Conservation (phyloP, 1,140 invertebrate genomes). For the Drosophila insularis region DNA sequence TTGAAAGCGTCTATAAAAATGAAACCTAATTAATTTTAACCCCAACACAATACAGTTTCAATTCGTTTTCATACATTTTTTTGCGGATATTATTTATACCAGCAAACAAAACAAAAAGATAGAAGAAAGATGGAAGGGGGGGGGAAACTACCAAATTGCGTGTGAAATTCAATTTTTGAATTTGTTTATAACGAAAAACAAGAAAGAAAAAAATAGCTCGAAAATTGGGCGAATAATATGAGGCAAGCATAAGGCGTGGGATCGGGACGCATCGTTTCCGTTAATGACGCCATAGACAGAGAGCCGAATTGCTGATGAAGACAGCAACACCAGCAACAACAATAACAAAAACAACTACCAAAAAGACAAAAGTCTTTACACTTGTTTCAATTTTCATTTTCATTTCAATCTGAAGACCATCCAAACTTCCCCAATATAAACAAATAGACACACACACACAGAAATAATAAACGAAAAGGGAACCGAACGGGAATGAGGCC, state of each 20-base stretch:
- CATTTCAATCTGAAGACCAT: slow-evolving; percentile 9
- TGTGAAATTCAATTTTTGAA: slow-evolving; percentile 63
- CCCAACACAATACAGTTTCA: slow-evolving; percentile 31
- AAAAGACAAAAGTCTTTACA: slow-evolving; percentile 33
- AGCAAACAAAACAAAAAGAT: background rate
- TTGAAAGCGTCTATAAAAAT: slow-evolving; percentile 37
- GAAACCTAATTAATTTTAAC: slow-evolving; percentile 56
- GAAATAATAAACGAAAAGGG: slow-evolving; percentile 32
- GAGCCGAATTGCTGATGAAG: slow-evolving; percentile 31
- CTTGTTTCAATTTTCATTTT: slow-evolving; percentile 21
- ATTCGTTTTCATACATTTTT: slow-evolving; percentile 41
- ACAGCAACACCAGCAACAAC: slow-evolving; percentile 12
- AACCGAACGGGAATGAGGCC: slow-evolving; percentile 10
- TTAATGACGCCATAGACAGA: slow-evolving; percentile 63
- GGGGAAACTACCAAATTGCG: slow-evolving; percentile 62
- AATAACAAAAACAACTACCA: background rate
- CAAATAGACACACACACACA: slow-evolving; percentile 39
- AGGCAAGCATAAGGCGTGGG: slow-evolving; percentile 44
- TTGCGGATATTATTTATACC: slow-evolving; percentile 13
- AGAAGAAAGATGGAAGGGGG: background rate
- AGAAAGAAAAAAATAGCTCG: slow-evolving; percentile 38
- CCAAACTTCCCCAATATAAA: slow-evolving; percentile 25
- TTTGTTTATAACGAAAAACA: slow-evolving; percentile 53
- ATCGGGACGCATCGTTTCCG: slow-evolving; percentile 72
- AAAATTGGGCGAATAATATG: slow-evolving; percentile 42